phyloP scores from a whole-genome alignment of 2,797 vertebrate genomes.

The Siniperca undulata region DNA sequence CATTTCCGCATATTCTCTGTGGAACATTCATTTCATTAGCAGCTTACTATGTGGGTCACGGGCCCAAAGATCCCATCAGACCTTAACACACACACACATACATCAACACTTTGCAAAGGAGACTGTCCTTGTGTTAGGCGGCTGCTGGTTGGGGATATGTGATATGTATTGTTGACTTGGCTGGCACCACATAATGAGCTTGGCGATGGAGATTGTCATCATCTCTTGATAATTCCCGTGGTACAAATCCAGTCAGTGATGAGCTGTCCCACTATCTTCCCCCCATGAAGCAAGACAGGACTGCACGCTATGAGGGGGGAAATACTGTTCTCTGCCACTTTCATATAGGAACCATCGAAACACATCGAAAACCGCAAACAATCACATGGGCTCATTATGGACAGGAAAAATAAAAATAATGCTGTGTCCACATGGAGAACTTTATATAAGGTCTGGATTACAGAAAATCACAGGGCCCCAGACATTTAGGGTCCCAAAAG shows the following conservation, averaged over 20 bases:
- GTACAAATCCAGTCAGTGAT: conserved; percentile 52
- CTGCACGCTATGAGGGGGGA: background rate
- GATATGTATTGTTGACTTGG: conserved; percentile 58
- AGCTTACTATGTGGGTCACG: background rate
- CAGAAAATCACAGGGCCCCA: background rate
- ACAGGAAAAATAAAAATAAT: background rate
- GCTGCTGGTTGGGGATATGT: conserved; percentile 33
- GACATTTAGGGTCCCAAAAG: background rate
- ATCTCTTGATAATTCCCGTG: conserved; percentile 58
- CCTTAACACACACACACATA: background rate
- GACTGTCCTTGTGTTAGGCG: background rate
- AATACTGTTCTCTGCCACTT: background rate
- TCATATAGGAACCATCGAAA: background rate
- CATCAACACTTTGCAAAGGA: conserved; percentile 9
- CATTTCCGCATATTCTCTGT: background rate
- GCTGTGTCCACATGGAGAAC: background rate
- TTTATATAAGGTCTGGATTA: background rate
- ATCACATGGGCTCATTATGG: background rate
- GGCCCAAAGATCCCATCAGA: background rate
- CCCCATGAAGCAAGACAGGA: background rate
- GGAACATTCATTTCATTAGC: background rate
- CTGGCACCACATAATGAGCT: conserved; percentile 75
- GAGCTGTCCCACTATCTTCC: conserved; percentile 24
- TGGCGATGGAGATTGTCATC: conserved; percentile 72
- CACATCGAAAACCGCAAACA: background rate